A percentile compares a stretch with the other conserved stretches of the same genome.
Evolutionary conservation across 1,140 invertebrate genomes (phyloP).

Genomic region (Zaprionus capensis): DNA sequence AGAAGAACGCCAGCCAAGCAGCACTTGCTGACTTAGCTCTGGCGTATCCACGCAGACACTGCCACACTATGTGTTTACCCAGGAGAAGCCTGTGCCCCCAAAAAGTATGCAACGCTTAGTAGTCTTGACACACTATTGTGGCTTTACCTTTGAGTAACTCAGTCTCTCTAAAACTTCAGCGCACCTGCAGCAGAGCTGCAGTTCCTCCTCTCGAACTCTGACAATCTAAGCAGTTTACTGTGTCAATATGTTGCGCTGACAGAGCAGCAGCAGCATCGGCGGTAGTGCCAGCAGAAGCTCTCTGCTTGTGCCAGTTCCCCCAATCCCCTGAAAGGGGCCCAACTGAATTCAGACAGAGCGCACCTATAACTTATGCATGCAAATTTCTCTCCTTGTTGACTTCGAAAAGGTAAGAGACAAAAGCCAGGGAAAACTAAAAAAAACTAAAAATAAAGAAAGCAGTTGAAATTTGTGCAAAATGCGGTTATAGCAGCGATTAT

Average conservation of each 20-base stretch:
- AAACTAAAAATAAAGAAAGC: constrained; percentile 30
- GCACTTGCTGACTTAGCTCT: constrained; percentile 29
- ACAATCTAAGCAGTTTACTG: constrained; percentile 81
- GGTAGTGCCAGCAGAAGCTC: constrained; percentile 43
- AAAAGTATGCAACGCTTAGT: constrained; percentile 51
- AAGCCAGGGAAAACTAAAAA: constrained; percentile 31
- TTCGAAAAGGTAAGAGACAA: constrained; percentile 70
- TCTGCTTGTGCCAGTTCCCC: constrained; percentile 35
- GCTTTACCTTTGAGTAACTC: constrained; percentile 54
- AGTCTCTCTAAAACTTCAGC: constrained; percentile 66
- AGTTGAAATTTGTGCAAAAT: constrained; percentile 67
- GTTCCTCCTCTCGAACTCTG: constrained; percentile 68
- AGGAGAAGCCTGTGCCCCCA: constrained; percentile 19
- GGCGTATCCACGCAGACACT: constrained; percentile 1
- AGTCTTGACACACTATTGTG: constrained; percentile 48
- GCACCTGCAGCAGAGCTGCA: constrained; percentile 53
- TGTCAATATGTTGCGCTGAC: constrained; percentile 77
- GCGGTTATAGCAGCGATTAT: constrained; percentile 81
- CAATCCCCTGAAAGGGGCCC: constrained; percentile 11
- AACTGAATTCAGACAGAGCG: constrained; percentile 23
- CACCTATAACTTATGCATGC: constrained; percentile 78
- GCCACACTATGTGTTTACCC: neutral
- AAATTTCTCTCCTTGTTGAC: constrained; percentile 66
- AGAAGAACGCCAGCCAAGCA: constrained; percentile 13
- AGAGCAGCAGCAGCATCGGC: constrained; percentile 13